Evolutionary conservation across 2,888 invertebrate species (phyloP).

Genomic region (Stenoptilia bipunctidactyla): DNA sequence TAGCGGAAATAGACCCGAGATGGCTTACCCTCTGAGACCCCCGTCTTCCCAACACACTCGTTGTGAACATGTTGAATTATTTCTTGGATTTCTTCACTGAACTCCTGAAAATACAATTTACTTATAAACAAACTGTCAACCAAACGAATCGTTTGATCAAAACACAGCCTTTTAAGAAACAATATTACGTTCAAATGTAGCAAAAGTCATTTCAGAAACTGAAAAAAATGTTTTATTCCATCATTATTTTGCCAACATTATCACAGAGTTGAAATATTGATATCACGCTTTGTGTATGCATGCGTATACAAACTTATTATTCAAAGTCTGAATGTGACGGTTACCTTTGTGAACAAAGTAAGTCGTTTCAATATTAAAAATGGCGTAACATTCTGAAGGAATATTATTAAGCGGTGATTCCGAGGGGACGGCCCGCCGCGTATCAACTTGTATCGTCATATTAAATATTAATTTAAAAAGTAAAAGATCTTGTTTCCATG

Average conservation of each 20-base stretch:
- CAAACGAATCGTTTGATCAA: not conserved
- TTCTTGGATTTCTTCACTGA: slow-evolving; percentile 65
- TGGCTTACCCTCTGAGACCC: slow-evolving; percentile 50
- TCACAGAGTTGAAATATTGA: too few species aligned
- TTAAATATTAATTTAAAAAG: slow-evolving; percentile 57
- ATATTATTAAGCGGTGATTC: slow-evolving; percentile 64
- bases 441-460: slow-evolving; percentile 61
- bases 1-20: slow-evolving; percentile 14
- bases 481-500: slow-evolving; percentile 38
- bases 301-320: too few species aligned
- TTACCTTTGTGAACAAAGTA: slow-evolving; percentile 54
- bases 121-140: too few species aligned
- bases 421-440: slow-evolving; percentile 50
- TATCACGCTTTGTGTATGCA: too few species aligned
- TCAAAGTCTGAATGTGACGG: not conserved
- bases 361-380: slow-evolving; percentile 63
- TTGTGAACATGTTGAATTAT: slow-evolving; percentile 63
- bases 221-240: too few species aligned
- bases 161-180: too few species aligned
- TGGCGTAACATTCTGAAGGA: slow-evolving; percentile 65
- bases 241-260: too few species aligned
- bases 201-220: too few species aligned
- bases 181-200: too few species aligned
- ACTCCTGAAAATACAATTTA: slow-evolving; percentile 42
- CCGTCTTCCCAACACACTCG: slow-evolving; percentile 58